Base-by-base conservation (phyloP, 1,140 invertebrate species). In the Uloborus diversus region DNA sequence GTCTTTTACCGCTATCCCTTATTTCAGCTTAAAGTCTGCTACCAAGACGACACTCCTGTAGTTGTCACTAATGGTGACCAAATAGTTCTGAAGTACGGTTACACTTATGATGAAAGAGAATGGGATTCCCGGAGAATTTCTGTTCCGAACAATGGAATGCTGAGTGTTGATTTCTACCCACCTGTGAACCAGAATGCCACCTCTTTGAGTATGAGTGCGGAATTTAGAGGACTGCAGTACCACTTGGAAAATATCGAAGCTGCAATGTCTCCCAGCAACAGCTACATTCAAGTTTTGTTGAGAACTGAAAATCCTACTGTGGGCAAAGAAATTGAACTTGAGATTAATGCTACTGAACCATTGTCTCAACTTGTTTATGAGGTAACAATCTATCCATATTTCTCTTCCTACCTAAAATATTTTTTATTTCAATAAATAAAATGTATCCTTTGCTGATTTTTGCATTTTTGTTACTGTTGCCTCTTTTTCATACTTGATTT, bases 331-430 rank as follows among this genome's bases (percentile, higher is more conserved):
- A 88, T 97, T n/a, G 90, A 92, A 68, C 90, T 97, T 27, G 89
- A 92, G 80, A 91, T 98, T 0, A 93, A 93, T 78, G 92, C 94
- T 2, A 96, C 94, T 0, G 90, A 92, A 83, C 91, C 91, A 1
- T 88, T 98, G 86, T 91, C 91, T 78, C 70, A 82, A n/a, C 23
- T 87, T 27, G 86, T 84, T n/a, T 86, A 86, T 79, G 84, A 87
- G 64, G 85, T 81, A 75, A 32, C 23, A 35, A 20, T 51, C 14
- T 0, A 56, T n/a, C n/a, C n/a, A n/a, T n/a, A n/a, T n/a, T n/a
- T n/a, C n/a, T n/a, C n/a, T n/a, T n/a, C n/a, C n/a, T n/a, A n/a
- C n/a, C n/a, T n/a, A n/a, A n/a, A n/a, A n/a, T n/a, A n/a, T n/a
- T n/a, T n/a, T n/a, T n/a, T n/a, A n/a, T n/a, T n/a, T n/a, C n/a